These are phyloP conservation scores for Volucella bombylans DNA, from an alignment of 2,888 invertebrate genomes.

Conservation along the genomic window DNA sequence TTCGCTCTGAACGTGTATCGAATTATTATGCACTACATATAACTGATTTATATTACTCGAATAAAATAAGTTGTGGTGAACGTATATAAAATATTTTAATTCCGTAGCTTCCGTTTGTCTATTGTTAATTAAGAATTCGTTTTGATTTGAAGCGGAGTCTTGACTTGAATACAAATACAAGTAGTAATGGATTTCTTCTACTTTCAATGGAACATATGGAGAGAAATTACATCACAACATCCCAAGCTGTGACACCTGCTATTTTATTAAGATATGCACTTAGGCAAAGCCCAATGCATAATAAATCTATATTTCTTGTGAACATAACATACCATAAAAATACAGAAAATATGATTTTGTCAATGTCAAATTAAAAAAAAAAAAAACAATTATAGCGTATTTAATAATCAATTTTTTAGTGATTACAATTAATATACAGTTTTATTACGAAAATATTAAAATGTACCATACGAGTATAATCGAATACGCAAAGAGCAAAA, in stretches of 20 bases:
- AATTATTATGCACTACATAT: slow-evolving; percentile 35
- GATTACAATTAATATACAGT: no score
- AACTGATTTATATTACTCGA: slow-evolving; percentile 55
- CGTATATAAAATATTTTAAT: slow-evolving; percentile 52
- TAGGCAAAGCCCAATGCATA: slow-evolving; percentile 54
- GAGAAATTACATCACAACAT: slow-evolving; percentile 44
- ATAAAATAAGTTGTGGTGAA: slow-evolving; percentile 33
- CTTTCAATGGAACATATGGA: slow-evolving; percentile 48
- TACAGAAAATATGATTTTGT: slow-evolving; percentile 59
- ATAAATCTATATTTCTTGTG: slow-evolving; percentile 37
- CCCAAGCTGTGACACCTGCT: slow-evolving; percentile 53
- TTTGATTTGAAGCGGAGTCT: slow-evolving; percentile 48
- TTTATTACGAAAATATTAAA: no score
- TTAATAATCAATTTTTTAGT: no score
- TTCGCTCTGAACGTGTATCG: slow-evolving; percentile 64
- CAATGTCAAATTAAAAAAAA: no score
- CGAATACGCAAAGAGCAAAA: no score
- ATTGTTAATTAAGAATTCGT: slow-evolving; percentile 62
- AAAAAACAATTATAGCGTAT: no score
- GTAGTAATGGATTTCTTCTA: slow-evolving; percentile 57
- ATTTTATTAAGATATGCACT: slow-evolving; percentile 52
- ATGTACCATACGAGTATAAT: no score
- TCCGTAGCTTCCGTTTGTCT: slow-evolving; percentile 46
- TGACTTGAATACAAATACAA: slow-evolving; percentile 67
- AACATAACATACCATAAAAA: slow-evolving; percentile 58